A percentile compares a stretch with the other conserved stretches of the same genome.
Conservation (phyloP, 2,888 invertebrate species). For the Acleris literana region DNA sequence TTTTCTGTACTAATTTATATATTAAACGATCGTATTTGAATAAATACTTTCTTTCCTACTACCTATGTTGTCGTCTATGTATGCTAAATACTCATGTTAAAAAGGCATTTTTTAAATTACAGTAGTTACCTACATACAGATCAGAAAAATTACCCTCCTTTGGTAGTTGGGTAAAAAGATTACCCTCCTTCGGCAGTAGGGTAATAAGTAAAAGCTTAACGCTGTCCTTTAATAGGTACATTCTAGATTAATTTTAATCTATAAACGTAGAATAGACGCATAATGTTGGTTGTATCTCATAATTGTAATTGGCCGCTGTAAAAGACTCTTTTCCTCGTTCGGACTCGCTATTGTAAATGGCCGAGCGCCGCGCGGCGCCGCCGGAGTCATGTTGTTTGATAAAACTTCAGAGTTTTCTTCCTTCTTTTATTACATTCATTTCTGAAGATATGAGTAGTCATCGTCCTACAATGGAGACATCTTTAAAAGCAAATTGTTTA, state of each 20-base stretch:
- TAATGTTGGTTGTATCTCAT: not conserved
- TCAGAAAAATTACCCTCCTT: too few species aligned
- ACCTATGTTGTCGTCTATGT: too few species aligned
- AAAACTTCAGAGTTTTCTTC: conserved; percentile 14
- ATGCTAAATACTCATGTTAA: too few species aligned
- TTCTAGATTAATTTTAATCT: not conserved
- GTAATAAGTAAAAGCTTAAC: too few species aligned
- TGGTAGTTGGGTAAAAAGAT: too few species aligned
- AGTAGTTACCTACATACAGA: too few species aligned
- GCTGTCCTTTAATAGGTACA: too few species aligned
- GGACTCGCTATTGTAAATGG: conserved; percentile 4
- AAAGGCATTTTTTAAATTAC: too few species aligned
- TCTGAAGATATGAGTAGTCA: conserved; percentile 12
- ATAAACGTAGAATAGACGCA: not conserved
- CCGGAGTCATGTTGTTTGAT: conserved; percentile 16
- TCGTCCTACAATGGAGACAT: conserved; percentile 6
- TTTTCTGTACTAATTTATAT: too few species aligned
- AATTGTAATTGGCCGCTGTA: not conserved
- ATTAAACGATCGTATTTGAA: too few species aligned
- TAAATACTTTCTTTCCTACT: too few species aligned
- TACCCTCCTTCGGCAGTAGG: too few species aligned
- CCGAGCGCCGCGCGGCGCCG: conserved; percentile 2
- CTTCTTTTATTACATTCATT: conserved; percentile 12
- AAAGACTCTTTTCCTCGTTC: conserved; percentile 4
- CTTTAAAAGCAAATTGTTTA: conserved; percentile 8